Conservation (phyloP, 2,888 invertebrate genomes). For the Oscheius sp. region DNA sequence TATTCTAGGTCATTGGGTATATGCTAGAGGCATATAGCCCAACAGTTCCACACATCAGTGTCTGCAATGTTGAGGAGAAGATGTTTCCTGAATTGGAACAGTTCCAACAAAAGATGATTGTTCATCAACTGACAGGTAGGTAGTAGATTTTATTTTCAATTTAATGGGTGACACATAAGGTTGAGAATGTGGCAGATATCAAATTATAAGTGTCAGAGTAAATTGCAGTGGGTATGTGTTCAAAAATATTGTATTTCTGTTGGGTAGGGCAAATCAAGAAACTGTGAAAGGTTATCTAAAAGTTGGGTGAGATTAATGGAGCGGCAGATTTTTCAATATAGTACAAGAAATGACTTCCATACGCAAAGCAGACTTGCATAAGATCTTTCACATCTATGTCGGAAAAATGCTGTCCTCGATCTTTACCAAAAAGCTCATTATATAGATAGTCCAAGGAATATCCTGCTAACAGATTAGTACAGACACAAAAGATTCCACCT, state of each 20-base stretch:
- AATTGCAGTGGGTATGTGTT: no score
- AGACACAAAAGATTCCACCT: no score
- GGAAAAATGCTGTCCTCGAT: no score
- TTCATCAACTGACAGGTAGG: conserved; percentile 10
- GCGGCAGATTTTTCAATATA: not conserved
- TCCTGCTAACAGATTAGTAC: no score
- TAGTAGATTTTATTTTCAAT: no score
- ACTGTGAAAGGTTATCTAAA: not conserved
- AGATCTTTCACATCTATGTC: no score
- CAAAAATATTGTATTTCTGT: no score
- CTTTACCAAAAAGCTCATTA: no score
- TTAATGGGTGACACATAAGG: not conserved
- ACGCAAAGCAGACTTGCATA: no score
- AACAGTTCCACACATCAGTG: not conserved
- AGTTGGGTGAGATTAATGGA: not conserved
- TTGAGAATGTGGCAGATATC: not conserved
- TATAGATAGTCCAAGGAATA: no score
- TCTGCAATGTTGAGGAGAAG: conserved; percentile 22
- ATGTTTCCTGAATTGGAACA: conserved; percentile 19
- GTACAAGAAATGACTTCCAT: no score
- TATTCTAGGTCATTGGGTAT: conserved; percentile 37
- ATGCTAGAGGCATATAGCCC: not conserved
- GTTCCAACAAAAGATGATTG: conserved; percentile 5
- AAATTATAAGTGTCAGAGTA: not conserved
- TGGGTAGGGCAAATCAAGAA: no score